A percentile compares a stretch with the other conserved stretches of the same genome.
Conservation (phyloP, 2,888 invertebrate genomes). For the Drosophila anomalipes region DNA sequence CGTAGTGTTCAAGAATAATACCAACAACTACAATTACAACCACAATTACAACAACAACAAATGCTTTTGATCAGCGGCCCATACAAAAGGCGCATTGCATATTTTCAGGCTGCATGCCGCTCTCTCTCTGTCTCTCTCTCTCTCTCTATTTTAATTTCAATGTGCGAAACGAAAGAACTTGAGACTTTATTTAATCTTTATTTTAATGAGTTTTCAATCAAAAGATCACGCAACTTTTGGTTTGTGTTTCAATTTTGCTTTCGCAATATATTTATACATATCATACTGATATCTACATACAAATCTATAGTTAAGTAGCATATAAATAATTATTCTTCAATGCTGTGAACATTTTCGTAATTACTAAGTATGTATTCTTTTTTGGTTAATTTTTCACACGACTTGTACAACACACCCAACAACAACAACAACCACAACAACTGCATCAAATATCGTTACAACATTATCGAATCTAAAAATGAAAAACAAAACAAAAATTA, state of each 20-base stretch:
- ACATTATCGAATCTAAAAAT: slow-evolving; percentile 57
- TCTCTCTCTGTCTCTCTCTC: slow-evolving; percentile 37
- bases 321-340: slow-evolving; percentile 55
- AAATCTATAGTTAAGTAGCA: slow-evolving; percentile 53
- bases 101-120: slow-evolving; percentile 57
- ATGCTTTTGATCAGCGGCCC: slow-evolving; percentile 35
- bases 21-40: slow-evolving; percentile 7
- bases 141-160: slow-evolving; percentile 9
- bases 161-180: slow-evolving; percentile 9
- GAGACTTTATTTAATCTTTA: background rate
- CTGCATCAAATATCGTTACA: slow-evolving; percentile 48
- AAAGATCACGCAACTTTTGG: slow-evolving; percentile 40
- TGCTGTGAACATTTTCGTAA: slow-evolving; percentile 69
- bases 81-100: slow-evolving; percentile 47
- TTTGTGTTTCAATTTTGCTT: slow-evolving; percentile 50
- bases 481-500: slow-evolving; percentile 42
- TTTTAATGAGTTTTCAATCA: slow-evolving; percentile 6
- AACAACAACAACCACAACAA: slow-evolving; percentile 54
- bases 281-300: slow-evolving; percentile 37
- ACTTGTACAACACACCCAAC: slow-evolving; percentile 65
- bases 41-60: slow-evolving; percentile 12
- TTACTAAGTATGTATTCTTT: slow-evolving; percentile 69
- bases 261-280: slow-evolving; percentile 38
- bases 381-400: slow-evolving; percentile 74
- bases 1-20: slow-evolving; percentile 34